Conservation (phyloP, 1,140 invertebrate species). For the Drosophila arizonae region DNA sequence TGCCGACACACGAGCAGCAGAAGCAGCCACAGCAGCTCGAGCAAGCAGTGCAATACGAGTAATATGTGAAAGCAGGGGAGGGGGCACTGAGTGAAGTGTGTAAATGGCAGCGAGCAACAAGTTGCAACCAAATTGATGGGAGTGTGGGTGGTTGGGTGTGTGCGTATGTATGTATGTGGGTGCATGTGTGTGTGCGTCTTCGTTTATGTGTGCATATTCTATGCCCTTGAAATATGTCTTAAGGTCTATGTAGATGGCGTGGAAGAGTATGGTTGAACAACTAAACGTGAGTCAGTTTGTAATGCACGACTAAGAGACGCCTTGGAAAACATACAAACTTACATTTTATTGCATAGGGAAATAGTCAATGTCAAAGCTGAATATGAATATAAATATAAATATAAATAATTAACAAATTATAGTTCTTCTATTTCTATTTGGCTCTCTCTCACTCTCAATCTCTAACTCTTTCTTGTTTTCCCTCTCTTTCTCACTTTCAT, state of each 20-base stretch:
- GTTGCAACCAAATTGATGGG: conserved; percentile 27
- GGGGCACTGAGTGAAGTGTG: not conserved
- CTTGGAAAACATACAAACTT: too few species aligned
- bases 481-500: too few species aligned
- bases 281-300: too few species aligned
- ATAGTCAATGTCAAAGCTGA: too few species aligned
- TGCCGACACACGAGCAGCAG: conserved; percentile 19
- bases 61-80: not conserved
- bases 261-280: too few species aligned
- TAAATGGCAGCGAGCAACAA: conserved; percentile 26
- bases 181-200: not conserved
- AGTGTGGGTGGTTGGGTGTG: not conserved
- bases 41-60: not conserved
- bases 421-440: too few species aligned
- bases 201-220: conserved; percentile 10
- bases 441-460: too few species aligned
- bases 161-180: not conserved
- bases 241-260: not conserved
- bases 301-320: too few species aligned
- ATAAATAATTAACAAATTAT: too few species aligned
- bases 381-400: too few species aligned
- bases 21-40: not conserved
- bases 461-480: too few species aligned
- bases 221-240: not conserved
- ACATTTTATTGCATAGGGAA: too few species aligned